Base-by-base conservation (phyloP, 2,888 invertebrate genomes). In the Keiferia lycopersicella region DNA sequence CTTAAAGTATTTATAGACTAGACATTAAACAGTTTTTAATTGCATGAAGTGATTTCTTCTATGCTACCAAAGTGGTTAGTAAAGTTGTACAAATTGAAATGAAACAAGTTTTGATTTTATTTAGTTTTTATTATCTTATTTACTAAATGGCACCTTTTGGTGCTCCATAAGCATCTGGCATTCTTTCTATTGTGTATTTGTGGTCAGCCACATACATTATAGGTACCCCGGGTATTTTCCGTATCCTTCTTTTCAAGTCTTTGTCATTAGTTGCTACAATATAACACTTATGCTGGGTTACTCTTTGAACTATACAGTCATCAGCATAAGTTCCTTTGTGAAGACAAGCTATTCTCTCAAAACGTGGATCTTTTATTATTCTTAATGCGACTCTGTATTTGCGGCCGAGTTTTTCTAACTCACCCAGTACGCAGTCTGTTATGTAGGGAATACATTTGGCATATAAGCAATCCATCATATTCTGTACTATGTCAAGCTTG, bases 311-410 rank as follows among this genome's bases (percentile, higher is more conserved):
- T 64, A 99, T 92, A 84, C 99, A 99, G 86, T 99, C 99, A 89
- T 99, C 99, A 67, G 99, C 99, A 91, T 99, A 99, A 0, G 98
- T 99, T 22, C 99, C 99, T 85, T 98, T 98, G 83, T 99, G 99
- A 79, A 97, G 91, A 84, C 99, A 99, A 39, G 96, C 94, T 51
- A 99, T 92, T 69, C 98, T 93, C 85, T 99, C 96, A 89, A 99
- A 99, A 16, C 99, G 91, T 0, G 97, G 95, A 86, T 99, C 99
- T 80, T 98, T 98, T 50, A 98, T 96, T 67, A 99, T 98, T 77
- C 96, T 95, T 71, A 99, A 88, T 0, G 99, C 99, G 59, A 99
- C 95, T 82, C 97, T 95, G 84, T 98, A 99, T 81, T 98, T 98
- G 67, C 95, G 94, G 0, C 99, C 99, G 53, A 99, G 93, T 85